phyloP scores from a whole-genome alignment of 1,140 invertebrate genomes.

The Pogonomyrmex barbatus region DNA sequence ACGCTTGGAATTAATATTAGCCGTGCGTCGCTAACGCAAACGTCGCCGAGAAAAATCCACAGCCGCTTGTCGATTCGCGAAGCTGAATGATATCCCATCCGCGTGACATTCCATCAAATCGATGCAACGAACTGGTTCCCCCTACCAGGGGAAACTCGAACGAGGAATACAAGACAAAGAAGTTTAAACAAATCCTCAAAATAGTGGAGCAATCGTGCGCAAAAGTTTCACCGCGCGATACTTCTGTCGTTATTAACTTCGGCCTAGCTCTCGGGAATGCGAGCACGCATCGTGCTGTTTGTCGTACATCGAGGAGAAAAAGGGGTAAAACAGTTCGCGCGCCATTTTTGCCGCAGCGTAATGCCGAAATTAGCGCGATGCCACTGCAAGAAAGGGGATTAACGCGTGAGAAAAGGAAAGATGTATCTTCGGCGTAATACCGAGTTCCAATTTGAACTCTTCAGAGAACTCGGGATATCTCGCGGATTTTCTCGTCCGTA shows the following conservation, averaged over 20 bases:
- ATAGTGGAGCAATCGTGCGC: neutral
- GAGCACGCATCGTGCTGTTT: conserved; percentile 7
- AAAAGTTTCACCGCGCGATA: neutral
- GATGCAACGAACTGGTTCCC: neutral
- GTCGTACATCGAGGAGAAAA: conserved; percentile 19
- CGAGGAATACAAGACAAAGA: neutral
- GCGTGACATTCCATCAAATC: neutral
- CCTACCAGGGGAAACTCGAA: neutral
- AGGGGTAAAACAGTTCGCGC: neutral
- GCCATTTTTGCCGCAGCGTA: conserved; percentile 51
- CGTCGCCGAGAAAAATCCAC: conserved; percentile 52
- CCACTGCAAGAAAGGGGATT: conserved; percentile 31
- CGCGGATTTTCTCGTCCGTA: neutral
- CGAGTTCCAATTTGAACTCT: neutral
- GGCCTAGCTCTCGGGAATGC: neutral
- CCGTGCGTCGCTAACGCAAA: conserved; percentile 65
- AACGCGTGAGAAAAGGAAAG: neutral
- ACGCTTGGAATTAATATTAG: conserved; percentile 75
- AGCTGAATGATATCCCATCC: conserved; percentile 2
- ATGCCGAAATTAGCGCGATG: conserved; percentile 57
- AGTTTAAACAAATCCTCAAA: neutral
- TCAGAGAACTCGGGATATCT: neutral
- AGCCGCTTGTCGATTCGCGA: conserved; percentile 21
- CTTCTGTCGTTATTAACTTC: neutral
- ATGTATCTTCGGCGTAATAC: neutral